Conservation (phyloP, 2,888 invertebrate genomes). For the Pseudococcus jackbeardsleyi region DNA sequence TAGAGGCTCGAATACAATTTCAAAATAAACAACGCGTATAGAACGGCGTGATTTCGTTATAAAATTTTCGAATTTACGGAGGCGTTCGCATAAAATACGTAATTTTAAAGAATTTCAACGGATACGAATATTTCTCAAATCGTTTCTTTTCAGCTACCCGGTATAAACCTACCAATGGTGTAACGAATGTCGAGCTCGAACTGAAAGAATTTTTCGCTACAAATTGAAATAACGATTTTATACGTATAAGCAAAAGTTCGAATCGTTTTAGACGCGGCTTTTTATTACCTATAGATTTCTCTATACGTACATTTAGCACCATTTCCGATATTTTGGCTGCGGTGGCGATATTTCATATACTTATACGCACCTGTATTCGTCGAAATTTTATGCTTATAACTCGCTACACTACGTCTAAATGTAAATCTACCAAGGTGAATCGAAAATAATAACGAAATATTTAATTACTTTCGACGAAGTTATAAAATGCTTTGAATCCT, state of each 20-base stretch:
- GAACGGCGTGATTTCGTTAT: background rate
- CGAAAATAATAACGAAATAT: background rate
- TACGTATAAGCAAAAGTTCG: constrained; percentile 18
- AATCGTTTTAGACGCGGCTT: background rate
- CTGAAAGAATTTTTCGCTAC: constrained; percentile 27
- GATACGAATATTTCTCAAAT: constrained; percentile 13
- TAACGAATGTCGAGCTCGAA: constrained; percentile 5
- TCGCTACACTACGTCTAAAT: background rate
- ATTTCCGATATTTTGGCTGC: background rate
- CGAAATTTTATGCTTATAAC: background rate
- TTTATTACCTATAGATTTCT: constrained; percentile 18
- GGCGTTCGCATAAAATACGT: constrained; percentile 38
- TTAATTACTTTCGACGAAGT: constrained; percentile 87
- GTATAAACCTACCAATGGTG: constrained; percentile 8
- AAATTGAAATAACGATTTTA: constrained; percentile 48
- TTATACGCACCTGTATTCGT: background rate
- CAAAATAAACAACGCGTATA: background rate
- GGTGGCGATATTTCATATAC: background rate
- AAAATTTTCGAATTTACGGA: background rate
- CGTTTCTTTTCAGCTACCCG: constrained; percentile 13
- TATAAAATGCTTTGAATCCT: constrained; percentile 90
- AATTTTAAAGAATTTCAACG: constrained; percentile 38
- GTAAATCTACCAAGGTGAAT: background rate
- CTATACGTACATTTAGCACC: background rate
- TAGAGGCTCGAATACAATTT: background rate